Evolutionary conservation across 2,113 vertebrate species (phyloP), one percentile per base, ranked within the genome.

Genomic region (Pontoporia blainvillei): DNA sequence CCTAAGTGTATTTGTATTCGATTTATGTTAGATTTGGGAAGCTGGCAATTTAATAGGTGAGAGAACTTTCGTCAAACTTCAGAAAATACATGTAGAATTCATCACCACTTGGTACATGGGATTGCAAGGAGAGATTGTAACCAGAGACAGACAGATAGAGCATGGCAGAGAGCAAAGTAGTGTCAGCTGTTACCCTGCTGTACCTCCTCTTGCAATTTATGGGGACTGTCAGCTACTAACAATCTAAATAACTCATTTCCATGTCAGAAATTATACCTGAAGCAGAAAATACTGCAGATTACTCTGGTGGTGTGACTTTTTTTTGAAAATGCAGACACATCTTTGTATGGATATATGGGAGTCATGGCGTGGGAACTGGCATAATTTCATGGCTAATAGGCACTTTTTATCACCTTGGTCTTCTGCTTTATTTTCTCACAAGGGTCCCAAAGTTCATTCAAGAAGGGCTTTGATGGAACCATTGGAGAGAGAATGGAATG

Each of bases 11-110:
- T 95, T 96, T 94, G 86, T 79, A 87, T 95, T 57, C n/a, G 59
- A 94, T 96, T 98, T 96, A 71, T 87, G 52, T 83, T 82, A 96
- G 95, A 85, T 41, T 89, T 81, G 61, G 85, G 79, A 96, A 97
- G 2, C 34, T 96, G 62, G 61, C 66, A 86, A 67, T 96, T 85
- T 95, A 91, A 64, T 91, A 87, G 61, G 36, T 91, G 90, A 76
- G 18, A 90, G 66, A 97, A 91, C 25, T 91, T 97, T 92, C 78
- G 17, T 82, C 67, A 91, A 62, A 96, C 91, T 95, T 97, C 85
- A 93, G 54, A 92, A 67, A 78, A 75, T 76, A 36, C 10, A n/a
- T 82, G 44, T 94, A 81, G 96, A 97, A 95, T 88, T 96, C 96
- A 78, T 59, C 46, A 34, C 57, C 4, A 6, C 46, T 89, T 71